These are phyloP conservation scores for Chelon auratus DNA, from an alignment of 2,797 vertebrate genomes.

Conservation along the genomic window DNA sequence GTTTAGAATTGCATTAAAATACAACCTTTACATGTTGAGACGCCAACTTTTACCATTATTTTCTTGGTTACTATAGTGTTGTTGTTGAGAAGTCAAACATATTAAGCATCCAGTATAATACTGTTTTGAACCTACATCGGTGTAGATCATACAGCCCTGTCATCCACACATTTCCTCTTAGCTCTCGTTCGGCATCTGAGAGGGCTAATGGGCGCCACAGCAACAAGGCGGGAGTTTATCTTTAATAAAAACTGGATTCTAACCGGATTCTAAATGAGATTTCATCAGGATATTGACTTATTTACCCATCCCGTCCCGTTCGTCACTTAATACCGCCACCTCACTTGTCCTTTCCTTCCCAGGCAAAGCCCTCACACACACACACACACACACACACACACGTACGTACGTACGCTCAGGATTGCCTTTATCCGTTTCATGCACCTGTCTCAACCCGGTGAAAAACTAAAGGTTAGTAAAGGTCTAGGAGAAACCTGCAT, in stretches of 20 bases:
- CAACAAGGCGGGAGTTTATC: conserved; percentile 10
- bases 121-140: too few species aligned
- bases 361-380: conserved; percentile 10
- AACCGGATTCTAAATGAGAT: conserved; percentile 33
- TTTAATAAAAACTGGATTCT: conserved; percentile 43
- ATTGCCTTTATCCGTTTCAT: conserved; percentile 53
- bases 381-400: conserved; percentile 11
- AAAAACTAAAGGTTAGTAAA: conserved; percentile 77
- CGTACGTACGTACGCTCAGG: conserved; percentile 1
- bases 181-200: not conserved
- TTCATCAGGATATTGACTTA: conserved; percentile 37
- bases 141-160: too few species aligned
- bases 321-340: conserved; percentile 26
- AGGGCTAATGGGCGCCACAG: conserved; percentile 1
- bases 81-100: too few species aligned
- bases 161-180: not conserved
- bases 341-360: conserved; percentile 14
- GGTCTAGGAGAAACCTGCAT: conserved; percentile 69
- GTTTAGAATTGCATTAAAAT: too few species aligned
- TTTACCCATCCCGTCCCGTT: conserved; percentile 25
- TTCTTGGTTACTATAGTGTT: too few species aligned
- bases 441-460: conserved; percentile 64
- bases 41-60: too few species aligned
- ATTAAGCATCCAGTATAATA: too few species aligned
- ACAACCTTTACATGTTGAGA: too few species aligned